Conservation (phyloP, 2,113 vertebrate genomes). For the Laterallus jamaicensis region DNA sequence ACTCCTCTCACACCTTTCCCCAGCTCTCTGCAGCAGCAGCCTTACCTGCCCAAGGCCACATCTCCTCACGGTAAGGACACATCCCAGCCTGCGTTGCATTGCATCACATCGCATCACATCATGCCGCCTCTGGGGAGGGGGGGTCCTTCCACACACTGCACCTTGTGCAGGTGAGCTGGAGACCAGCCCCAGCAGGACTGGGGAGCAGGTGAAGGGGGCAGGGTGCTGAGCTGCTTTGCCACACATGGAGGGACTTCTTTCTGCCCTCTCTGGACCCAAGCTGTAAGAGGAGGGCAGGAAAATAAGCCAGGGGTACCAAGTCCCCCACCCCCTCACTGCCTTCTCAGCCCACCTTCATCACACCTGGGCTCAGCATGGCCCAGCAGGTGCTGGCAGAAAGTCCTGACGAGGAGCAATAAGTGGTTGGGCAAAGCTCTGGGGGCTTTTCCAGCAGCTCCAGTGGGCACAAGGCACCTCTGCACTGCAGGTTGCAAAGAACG, state of each 20-base stretch:
- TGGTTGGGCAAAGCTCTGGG: neutral
- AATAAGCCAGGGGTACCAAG: neutral
- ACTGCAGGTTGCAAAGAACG: neutral
- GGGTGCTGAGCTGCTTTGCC: neutral
- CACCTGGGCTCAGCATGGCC: neutral
- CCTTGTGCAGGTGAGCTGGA: neutral
- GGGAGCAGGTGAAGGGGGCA: neutral
- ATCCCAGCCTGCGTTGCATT: accelerated
- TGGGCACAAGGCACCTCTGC: neutral
- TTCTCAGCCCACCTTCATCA: neutral
- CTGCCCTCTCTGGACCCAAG: accelerated
- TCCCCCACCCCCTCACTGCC: too few relatives aligned
- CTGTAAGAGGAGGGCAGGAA: neutral
- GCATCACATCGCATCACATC: accelerated
- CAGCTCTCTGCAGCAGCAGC: neutral
- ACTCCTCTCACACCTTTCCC: neutral
- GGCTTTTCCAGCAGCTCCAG: neutral
- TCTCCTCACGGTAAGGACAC: neutral
- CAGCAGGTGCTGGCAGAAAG: neutral
- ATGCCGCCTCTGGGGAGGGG: too few relatives aligned
- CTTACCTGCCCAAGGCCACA: neutral
- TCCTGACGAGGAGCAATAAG: accelerated
- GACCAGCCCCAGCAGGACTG: neutral
- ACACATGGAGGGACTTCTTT: neutral
- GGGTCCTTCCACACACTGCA: accelerated